Percentiles rank a stretch among this genome's conserved stretches.
These are phyloP conservation scores for Platorchestia sp. DNA, from an alignment of 1,140 invertebrate species.

Conservation along the genomic window DNA sequence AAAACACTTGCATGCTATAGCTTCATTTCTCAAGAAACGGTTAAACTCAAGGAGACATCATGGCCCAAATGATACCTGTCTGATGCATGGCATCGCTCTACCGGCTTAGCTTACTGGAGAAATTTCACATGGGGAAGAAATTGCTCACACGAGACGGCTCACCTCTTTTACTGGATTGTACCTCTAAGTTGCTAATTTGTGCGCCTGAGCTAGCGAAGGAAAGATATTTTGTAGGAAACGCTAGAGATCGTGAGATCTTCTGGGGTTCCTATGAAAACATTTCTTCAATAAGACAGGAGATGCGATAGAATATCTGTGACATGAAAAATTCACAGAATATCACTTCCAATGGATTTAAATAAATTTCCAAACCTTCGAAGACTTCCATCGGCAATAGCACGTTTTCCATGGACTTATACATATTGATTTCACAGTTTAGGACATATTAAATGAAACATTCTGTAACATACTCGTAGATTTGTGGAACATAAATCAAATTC, in stretches of 20 bases:
- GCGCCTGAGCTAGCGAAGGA: neutral
- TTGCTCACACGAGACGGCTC: neutral
- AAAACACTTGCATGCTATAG: no score
- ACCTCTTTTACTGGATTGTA: neutral
- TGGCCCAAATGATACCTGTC: neutral
- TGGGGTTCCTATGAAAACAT: neutral
- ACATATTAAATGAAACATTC: neutral
- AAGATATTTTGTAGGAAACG: neutral
- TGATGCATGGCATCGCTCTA: neutral
- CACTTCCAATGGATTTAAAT: neutral
- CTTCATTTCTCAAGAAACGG: no score
- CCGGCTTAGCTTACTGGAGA: neutral
- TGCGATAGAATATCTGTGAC: no score
- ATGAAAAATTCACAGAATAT: neutral
- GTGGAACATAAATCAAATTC: neutral
- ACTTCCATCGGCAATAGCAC: neutral
- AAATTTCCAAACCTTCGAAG: neutral
- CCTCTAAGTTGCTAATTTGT: neutral
- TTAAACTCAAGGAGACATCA: neutral
- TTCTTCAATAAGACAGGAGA: neutral
- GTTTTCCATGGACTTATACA: neutral
- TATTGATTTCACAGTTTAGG: neutral
- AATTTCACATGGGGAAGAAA: neutral
- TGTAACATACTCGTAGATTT: neutral
- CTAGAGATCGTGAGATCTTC: neutral